Conservation (phyloP, 2,113 vertebrate species). For the Phrynocephalus versicolor region DNA sequence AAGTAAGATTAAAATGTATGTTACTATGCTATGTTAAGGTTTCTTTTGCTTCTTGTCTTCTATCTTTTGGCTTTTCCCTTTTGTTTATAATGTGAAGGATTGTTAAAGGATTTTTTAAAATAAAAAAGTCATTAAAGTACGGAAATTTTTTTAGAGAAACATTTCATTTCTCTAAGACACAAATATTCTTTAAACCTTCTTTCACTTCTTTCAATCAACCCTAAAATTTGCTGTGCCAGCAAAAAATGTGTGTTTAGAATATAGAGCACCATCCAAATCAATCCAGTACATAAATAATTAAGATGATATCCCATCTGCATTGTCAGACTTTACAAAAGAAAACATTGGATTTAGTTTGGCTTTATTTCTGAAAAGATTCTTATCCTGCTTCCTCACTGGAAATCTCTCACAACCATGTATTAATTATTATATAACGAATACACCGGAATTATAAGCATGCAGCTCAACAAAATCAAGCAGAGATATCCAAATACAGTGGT, state of each 20-base stretch:
- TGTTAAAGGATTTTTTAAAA: too few species aligned
- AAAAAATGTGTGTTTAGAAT: background rate
- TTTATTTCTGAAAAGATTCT: background rate
- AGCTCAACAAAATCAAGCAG: background rate
- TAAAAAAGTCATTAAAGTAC: too few species aligned
- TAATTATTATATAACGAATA: background rate
- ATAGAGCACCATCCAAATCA: background rate
- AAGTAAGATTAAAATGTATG: too few species aligned
- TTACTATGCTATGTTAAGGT: too few species aligned
- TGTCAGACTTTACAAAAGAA: background rate
- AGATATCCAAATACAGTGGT: background rate
- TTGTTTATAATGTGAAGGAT: too few species aligned
- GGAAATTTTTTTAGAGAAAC: too few species aligned
- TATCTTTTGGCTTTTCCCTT: too few species aligned
- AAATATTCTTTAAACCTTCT: background rate
- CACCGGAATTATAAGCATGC: background rate
- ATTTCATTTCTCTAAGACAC: background rate
- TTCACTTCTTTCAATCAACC: background rate
- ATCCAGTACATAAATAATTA: background rate
- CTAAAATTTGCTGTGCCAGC: background rate
- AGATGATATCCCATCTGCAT: background rate
- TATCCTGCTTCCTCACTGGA: background rate
- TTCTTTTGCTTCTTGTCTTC: too few species aligned
- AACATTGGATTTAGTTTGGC: background rate
- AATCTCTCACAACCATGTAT: background rate